phyloP scores from a whole-genome alignment of 1,140 invertebrate species.

The Marisa cornuarietis region DNA sequence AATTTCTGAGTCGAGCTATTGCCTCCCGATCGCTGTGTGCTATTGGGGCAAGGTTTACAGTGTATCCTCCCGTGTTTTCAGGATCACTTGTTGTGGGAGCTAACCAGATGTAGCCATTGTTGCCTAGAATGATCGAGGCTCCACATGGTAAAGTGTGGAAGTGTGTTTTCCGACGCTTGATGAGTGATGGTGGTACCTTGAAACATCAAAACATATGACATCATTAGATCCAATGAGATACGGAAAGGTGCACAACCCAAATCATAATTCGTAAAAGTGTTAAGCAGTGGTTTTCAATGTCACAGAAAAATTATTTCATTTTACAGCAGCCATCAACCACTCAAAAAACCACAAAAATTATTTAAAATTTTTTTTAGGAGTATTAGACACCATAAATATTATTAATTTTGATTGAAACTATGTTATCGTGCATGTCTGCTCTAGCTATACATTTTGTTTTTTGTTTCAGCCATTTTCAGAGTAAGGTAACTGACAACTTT shows the following conservation, averaged over 20 bases:
- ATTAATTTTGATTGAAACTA: no score
- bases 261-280: conserved; percentile 53
- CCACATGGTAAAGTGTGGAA: conserved; percentile 94
- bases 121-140: conserved; percentile 91
- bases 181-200: conserved; percentile 88
- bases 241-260: conserved; percentile 70
- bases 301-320: background rate
- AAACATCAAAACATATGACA: background rate
- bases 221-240: background rate
- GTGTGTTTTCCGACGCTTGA: conserved; percentile 94
- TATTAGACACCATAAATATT: no score
- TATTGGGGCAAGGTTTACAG: conserved; percentile 66
- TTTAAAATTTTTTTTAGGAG: no score
- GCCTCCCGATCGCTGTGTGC: conserved; percentile 78
- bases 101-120: conserved; percentile 98
- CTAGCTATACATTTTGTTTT: no score
- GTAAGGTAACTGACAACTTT: no score
- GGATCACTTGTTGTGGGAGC: conserved; percentile 76
- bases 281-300: background rate
- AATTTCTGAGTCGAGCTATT: conserved; percentile 89
- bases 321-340: no score
- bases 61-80: conserved; percentile 78
- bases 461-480: no score
- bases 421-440: no score
- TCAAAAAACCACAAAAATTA: no score